Conservation (phyloP, 2,113 vertebrate species). For the Tetraodon nigroviridis region DNA sequence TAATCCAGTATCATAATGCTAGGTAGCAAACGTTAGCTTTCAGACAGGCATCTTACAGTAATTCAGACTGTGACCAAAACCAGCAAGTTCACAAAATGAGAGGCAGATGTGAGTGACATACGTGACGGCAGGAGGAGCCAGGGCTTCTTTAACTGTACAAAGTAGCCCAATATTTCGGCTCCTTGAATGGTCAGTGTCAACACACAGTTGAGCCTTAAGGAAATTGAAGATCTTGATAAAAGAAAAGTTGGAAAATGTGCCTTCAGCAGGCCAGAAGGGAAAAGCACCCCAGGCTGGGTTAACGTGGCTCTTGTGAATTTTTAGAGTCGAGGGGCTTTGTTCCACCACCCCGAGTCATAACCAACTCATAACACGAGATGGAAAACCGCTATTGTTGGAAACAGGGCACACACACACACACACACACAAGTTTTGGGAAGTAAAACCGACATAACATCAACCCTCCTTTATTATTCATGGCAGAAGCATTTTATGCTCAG, state of each 20-base stretch:
- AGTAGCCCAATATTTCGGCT: background rate
- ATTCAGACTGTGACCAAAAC: conserved; percentile 29
- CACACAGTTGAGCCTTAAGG: background rate
- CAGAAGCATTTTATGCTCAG: conserved; percentile 13
- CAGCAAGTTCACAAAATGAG: background rate
- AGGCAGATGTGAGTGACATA: no score
- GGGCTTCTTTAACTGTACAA: no score
- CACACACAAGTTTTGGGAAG: conserved; percentile 37
- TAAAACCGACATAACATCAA: background rate
- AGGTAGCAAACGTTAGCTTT: no score
- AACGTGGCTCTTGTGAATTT: no score
- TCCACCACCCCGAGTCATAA: no score
- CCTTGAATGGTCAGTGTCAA: conserved; percentile 8
- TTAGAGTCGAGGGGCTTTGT: no score
- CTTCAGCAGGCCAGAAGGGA: no score
- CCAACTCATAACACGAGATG: background rate
- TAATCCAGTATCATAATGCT: background rate
- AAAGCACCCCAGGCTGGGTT: no score
- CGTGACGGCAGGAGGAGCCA: no score
- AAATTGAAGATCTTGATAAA: background rate
- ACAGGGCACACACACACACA: conserved; percentile 16
- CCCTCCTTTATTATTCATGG: background rate
- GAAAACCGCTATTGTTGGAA: conserved; percentile 8
- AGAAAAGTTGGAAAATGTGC: background rate
- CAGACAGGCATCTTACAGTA: background rate